Evolutionary conservation across 2,113 vertebrate genomes (phyloP).

Genomic region (Sturnus vulgaris): DNA sequence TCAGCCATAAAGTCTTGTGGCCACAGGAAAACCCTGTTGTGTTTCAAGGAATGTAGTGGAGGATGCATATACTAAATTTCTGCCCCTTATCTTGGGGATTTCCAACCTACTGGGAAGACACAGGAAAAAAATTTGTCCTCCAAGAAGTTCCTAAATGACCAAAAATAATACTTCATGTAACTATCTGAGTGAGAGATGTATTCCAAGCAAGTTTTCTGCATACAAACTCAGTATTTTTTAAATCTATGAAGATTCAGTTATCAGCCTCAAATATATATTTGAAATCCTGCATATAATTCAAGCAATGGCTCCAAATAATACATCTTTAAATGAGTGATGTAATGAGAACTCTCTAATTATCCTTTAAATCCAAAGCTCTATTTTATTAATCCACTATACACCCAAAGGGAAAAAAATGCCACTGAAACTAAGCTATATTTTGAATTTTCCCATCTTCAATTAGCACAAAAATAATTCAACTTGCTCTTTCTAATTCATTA

Average conservation of each 20-base stretch:
- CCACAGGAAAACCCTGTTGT: not conserved
- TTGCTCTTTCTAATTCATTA: not conserved
- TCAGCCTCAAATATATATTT: not conserved
- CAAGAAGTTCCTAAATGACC: not conserved
- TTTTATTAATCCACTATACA: constrained; percentile 53
- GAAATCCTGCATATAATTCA: not conserved
- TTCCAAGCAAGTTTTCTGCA: not conserved
- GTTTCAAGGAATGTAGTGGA: not conserved
- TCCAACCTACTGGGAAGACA: not conserved
- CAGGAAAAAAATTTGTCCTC: not conserved
- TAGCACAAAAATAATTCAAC: not conserved
- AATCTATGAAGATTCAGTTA: not conserved
- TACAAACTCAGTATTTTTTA: not conserved
- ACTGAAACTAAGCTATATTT: constrained; percentile 24
- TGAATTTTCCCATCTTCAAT: not conserved
- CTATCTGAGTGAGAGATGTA: not conserved
- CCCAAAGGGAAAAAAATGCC: constrained; percentile 45
- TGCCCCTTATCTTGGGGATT: not conserved
- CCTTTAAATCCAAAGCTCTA: constrained; percentile 64
- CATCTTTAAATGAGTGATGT: not conserved
- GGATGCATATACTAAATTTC: not conserved
- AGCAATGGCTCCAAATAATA: not conserved
- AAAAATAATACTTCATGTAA: not conserved
- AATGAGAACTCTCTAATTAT: constrained; percentile 1
- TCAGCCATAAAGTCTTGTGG: not conserved